Percentiles rank a stretch among this genome's conserved stretches.
These are phyloP conservation scores for Polydrusus pterygomalis DNA, from an alignment of 2,888 invertebrate genomes.

Conservation along the genomic window DNA sequence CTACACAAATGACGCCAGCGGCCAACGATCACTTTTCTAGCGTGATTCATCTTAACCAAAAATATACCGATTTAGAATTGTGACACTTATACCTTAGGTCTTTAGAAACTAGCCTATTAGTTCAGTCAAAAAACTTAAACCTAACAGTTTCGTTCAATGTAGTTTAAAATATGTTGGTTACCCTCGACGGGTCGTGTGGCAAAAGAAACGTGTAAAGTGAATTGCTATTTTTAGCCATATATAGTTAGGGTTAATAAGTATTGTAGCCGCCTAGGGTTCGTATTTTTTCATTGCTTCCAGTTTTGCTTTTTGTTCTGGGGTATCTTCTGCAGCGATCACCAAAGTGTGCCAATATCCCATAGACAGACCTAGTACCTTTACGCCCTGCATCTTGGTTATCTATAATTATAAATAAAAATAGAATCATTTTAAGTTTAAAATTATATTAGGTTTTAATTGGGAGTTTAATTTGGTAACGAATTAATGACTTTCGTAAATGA, in stretches of 20 bases:
- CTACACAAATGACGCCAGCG: too few species aligned
- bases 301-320: slow-evolving; percentile 78
- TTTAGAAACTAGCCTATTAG: background rate
- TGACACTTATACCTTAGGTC: too few species aligned
- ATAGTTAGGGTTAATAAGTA: slow-evolving; percentile 44
- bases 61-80: too few species aligned
- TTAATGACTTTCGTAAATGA: too few species aligned
- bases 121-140: slow-evolving; percentile 27
- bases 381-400: slow-evolving; percentile 80
- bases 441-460: too few species aligned
- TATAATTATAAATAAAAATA: slow-evolving; percentile 58
- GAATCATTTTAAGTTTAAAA: background rate
- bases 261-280: slow-evolving; percentile 44
- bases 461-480: too few species aligned
- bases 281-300: slow-evolving; percentile 71
- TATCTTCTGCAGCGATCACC: slow-evolving; percentile 79
- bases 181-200: background rate
- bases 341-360: slow-evolving; percentile 92
- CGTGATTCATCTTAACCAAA: too few species aligned
- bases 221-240: slow-evolving; percentile 37
- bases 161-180: background rate
- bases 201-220: slow-evolving; percentile 32
- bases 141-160: background rate
- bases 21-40: too few species aligned
- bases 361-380: slow-evolving; percentile 84